Percentiles rank a stretch among this genome's conserved stretches.
Conservation (phyloP, 2,113 vertebrate genomes). For the Labeo catla region DNA sequence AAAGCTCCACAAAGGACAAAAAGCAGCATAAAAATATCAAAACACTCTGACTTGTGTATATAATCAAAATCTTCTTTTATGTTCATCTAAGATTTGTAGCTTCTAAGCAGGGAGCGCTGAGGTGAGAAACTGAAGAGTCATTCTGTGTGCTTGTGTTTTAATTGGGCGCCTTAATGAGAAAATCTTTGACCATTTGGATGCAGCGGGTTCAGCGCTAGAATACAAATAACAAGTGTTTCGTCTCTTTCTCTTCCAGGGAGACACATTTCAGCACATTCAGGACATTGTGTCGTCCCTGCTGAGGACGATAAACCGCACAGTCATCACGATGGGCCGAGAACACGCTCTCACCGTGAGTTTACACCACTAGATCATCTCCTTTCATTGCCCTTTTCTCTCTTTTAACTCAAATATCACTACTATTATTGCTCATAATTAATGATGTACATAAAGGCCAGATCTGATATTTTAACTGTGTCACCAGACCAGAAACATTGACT, state of each 20-base stretch:
- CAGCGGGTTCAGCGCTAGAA: background rate
- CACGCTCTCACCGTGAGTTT: constrained; percentile 90
- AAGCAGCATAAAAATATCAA: background rate
- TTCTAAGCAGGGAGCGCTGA: background rate
- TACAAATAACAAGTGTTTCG: constrained; percentile 1
- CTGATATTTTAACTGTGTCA: too few species aligned
- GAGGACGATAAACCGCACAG: constrained; percentile 86
- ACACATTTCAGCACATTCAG: constrained; percentile 88
- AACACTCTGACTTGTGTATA: background rate
- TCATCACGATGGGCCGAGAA: constrained; percentile 92
- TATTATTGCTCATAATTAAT: background rate
- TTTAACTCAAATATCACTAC: background rate
- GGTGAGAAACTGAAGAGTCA: background rate
- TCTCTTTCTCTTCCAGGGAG: constrained; percentile 72
- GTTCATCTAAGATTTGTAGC: background rate
- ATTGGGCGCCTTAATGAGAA: background rate
- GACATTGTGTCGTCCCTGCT: constrained; percentile 90
- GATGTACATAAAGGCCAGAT: background rate
- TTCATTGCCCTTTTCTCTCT: background rate
- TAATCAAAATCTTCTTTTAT: background rate
- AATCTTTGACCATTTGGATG: constrained; percentile 16
- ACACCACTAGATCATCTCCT: background rate
- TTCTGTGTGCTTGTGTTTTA: background rate
- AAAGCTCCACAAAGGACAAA: background rate
- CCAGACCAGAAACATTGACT: constrained; percentile 16